Base-by-base conservation (phyloP, 2,888 invertebrate genomes). In the Herminia tarsipennalis region DNA sequence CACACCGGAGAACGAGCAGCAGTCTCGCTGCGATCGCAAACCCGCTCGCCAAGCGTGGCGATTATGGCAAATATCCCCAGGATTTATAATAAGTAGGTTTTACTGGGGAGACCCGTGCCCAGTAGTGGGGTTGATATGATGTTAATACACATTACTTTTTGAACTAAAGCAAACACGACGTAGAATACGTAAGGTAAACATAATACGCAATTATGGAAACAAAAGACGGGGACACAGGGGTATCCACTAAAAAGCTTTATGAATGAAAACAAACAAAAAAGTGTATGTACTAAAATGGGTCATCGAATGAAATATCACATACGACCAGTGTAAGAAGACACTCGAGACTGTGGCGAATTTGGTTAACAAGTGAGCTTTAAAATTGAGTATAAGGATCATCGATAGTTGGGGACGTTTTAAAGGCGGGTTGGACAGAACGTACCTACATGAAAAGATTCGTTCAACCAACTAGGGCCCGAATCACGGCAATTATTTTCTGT, bases 201-300 rank as follows among this genome's bases (percentile, higher is more conserved):
- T 64, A 71, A 70, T 70, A 71, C 66, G 63, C 70, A 73, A 78
- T 78, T 76, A 78, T 64, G 60, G 55, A 59, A 70, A 76, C 74
- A 78, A 74, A 76, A 76, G 62, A 66, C 61, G 56, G 52, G 64
- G 62, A 61, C 65, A 64, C 50, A 60, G 64, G 56, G 70, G 67
- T 59, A 59, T 60, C 44, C 55, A 55, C 56, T 56, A 78, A 78
- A 72, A 79, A 70, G 70, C 66, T 69, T 63, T 70, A 57, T 50
- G 44, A 45, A 62, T 54, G 69, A 73, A 73, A 71, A 64, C 66
- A 71, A 73, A 76, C 75, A 75, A 81, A 82, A 75, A 77, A 68
- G 64, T 66, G 73, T 71, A 71, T 73, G 68, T 71, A 73, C 71
- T 73, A 80, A 83, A 84, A 81, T 81, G 69, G 82, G 83, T 81